Conservation (phyloP, 1,140 invertebrate genomes). For the Temnothorax curvispinosus region DNA sequence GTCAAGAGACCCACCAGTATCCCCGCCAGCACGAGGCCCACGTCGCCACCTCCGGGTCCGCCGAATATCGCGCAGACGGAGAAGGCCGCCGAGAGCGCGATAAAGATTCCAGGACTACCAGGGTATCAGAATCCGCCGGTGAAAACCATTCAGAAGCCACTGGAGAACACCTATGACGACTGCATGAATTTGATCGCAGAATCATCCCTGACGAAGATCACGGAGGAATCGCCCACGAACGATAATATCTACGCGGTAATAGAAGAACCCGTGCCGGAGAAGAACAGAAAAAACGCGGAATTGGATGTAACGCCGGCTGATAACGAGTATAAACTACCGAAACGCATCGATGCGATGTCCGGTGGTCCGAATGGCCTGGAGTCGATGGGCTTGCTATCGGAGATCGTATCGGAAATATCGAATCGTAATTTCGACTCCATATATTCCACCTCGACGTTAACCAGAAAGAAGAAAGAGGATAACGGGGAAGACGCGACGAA, state of each 20-base stretch:
- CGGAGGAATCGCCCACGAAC: slow-evolving; percentile 87
- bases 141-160: slow-evolving; percentile 46
- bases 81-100: slow-evolving; percentile 76
- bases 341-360: slow-evolving; percentile 80
- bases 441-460: slow-evolving; percentile 91
- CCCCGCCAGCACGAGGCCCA: slow-evolving; percentile 87
- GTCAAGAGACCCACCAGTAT: slow-evolving; percentile 90
- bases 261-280: slow-evolving; percentile 88
- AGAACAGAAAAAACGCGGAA: slow-evolving; percentile 70
- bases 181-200: slow-evolving; percentile 89
- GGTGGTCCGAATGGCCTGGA: slow-evolving; percentile 85
- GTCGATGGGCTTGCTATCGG: slow-evolving; percentile 90
- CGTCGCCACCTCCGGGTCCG: slow-evolving; percentile 88
- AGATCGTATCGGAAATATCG: slow-evolving; percentile 95
- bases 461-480: slow-evolving; percentile 87
- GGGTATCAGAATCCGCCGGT: slow-evolving; percentile 86
- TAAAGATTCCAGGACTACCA: slow-evolving; percentile 83
- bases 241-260: slow-evolving; percentile 96
- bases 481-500: slow-evolving; percentile 82
- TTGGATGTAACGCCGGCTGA: slow-evolving; percentile 17
- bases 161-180: slow-evolving; percentile 90
- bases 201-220: slow-evolving; percentile 87
- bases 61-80: slow-evolving; percentile 81
- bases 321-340: slow-evolving; percentile 87
- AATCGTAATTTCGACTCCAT: slow-evolving; percentile 94